A percentile compares a stretch with the other conserved stretches of the same genome.
Evolutionary conservation across 2,797 vertebrate species (phyloP).

Genomic region (Amazona finschi): DNA sequence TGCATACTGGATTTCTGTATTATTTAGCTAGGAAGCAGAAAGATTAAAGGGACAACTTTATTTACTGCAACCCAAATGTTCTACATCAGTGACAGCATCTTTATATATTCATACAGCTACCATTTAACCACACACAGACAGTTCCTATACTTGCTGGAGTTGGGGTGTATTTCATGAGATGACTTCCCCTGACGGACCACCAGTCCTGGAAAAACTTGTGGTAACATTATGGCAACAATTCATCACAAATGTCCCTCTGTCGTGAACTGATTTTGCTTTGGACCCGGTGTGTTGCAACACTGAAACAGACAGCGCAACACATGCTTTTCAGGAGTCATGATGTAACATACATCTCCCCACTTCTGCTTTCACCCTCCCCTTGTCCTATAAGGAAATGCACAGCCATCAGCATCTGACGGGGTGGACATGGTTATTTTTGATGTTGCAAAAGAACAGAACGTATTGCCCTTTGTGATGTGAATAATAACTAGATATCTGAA

Average conservation of each 20-base stretch:
- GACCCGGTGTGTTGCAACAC: background rate
- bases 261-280: constrained; percentile 34
- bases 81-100: background rate
- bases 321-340: background rate
- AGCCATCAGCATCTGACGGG: background rate
- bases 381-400: background rate
- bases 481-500: constrained; percentile 24
- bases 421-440: background rate
- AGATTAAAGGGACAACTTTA: background rate
- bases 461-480: background rate
- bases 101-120: background rate
- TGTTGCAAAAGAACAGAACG: constrained; percentile 29
- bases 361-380: background rate
- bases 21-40: background rate
- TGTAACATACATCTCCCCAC: background rate
- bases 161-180: constrained; percentile 15
- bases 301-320: constrained; percentile 16
- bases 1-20: background rate
- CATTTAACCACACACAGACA: constrained; percentile 24
- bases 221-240: background rate
- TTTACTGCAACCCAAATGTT: background rate
- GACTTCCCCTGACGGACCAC: background rate
- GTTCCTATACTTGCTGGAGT: background rate
- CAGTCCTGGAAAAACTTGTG: background rate
- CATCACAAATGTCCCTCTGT: background rate